Percentiles rank a stretch among this genome's conserved stretches.
Evolutionary conservation across 2,113 vertebrate species (phyloP).

Genomic region (Malurus elegans): DNA sequence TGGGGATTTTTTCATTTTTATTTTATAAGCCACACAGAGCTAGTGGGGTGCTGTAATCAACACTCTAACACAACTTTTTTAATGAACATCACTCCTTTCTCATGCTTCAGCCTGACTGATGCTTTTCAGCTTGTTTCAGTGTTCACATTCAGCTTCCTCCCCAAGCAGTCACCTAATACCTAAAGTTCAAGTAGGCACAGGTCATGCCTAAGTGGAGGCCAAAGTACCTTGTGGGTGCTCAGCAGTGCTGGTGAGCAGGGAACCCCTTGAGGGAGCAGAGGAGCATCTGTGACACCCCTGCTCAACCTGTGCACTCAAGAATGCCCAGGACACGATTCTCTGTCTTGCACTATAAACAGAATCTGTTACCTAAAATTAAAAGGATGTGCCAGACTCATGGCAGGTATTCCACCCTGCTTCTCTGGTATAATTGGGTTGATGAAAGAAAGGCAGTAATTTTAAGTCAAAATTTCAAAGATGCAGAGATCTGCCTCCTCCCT

Average conservation of each 20-base stretch:
- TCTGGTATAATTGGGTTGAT: not conserved
- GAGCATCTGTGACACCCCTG: not conserved
- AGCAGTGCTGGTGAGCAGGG: not conserved
- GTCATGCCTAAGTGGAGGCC: too few species aligned
- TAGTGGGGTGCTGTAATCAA: not conserved
- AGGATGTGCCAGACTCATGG: not conserved
- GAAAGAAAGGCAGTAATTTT: not conserved
- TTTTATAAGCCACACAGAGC: not conserved
- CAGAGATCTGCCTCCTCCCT: not conserved
- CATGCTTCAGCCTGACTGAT: not conserved
- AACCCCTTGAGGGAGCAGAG: not conserved
- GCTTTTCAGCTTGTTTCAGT: not conserved
- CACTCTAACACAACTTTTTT: fast-evolving
- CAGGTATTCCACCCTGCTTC: not conserved
- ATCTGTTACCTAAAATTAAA: not conserved
- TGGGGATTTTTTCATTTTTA: not conserved
- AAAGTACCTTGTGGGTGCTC: not conserved
- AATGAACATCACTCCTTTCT: not conserved
- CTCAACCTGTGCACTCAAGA: fast-evolving
- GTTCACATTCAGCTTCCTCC: not conserved
- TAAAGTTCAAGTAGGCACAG: not conserved
- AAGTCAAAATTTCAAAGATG: not conserved
- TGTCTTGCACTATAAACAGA: not conserved
- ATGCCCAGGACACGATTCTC: fast-evolving
- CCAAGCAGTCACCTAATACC: not conserved